phyloP scores from a whole-genome alignment of 2,888 invertebrate genomes.

The Dorcus parallelipipedus region DNA sequence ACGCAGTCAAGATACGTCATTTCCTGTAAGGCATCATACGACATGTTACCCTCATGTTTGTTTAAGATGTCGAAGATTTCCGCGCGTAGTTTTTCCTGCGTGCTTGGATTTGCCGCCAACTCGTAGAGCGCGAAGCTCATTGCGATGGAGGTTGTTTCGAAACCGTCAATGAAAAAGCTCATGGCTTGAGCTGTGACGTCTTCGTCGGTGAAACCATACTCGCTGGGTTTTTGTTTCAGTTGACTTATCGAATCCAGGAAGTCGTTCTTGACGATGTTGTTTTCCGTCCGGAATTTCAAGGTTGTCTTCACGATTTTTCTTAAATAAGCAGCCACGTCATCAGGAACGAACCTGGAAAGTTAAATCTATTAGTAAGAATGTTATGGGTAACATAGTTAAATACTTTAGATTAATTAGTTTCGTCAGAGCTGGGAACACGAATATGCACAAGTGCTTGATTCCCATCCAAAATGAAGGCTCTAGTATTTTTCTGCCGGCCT shows the following conservation, averaged over 20 bases:
- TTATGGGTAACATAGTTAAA: neutral
- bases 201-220: slow-evolving; percentile 29
- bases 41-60: slow-evolving; percentile 38
- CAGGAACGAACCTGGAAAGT: slow-evolving; percentile 26
- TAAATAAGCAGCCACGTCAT: slow-evolving; percentile 39
- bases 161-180: slow-evolving; percentile 50
- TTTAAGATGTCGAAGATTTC: slow-evolving; percentile 41
- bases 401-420: slow-evolving; percentile 24
- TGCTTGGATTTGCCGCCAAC: slow-evolving; percentile 43
- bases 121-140: slow-evolving; percentile 44
- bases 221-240: slow-evolving; percentile 27
- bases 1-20: slow-evolving; percentile 51
- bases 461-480: slow-evolving; percentile 28
- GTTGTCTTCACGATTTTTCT: slow-evolving; percentile 36
- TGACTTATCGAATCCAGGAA: slow-evolving; percentile 46
- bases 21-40: slow-evolving; percentile 46
- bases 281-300: slow-evolving; percentile 42
- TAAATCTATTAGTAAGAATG: neutral
- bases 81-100: slow-evolving; percentile 45
- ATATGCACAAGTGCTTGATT: slow-evolving; percentile 25
- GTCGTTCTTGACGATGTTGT: slow-evolving; percentile 45
- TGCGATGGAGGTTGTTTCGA: slow-evolving; percentile 49
- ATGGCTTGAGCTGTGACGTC: slow-evolving; percentile 43
- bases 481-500: slow-evolving; percentile 37
- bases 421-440: slow-evolving; percentile 33